A percentile compares a stretch with the other conserved stretches of the same genome.
phyloP scores from a whole-genome alignment of 2,888 invertebrate genomes.

The Drosophila mettleri region DNA sequence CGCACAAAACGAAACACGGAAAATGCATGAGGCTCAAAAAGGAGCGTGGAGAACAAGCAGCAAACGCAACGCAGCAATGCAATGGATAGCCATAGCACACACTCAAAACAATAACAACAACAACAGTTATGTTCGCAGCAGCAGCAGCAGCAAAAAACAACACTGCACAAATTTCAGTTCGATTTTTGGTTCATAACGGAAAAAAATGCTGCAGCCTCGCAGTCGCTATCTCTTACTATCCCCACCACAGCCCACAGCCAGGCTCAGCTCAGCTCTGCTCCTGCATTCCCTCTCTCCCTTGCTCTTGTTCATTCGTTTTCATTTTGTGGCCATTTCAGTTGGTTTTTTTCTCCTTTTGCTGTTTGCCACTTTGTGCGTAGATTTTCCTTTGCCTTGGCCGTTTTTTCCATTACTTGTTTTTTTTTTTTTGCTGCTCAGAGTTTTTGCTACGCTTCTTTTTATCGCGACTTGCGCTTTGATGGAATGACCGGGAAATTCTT shows the following conservation, averaged over 20 bases:
- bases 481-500: constrained; percentile 48
- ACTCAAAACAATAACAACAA: constrained; percentile 23
- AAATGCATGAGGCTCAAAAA: constrained; percentile 74
- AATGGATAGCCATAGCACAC: constrained; percentile 45
- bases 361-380: constrained; percentile 77
- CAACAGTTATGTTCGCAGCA: constrained; percentile 10
- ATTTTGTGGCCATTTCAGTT: constrained; percentile 37
- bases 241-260: constrained; percentile 3
- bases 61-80: constrained; percentile 33
- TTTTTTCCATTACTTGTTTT: constrained; percentile 17
- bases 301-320: constrained; percentile 12
- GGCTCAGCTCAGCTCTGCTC: background rate
- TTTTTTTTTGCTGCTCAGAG: background rate
- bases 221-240: constrained; percentile 36
- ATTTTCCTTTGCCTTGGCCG: constrained; percentile 51
- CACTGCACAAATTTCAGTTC: constrained; percentile 71
- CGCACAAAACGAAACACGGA: constrained; percentile 81
- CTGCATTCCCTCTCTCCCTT: background rate
- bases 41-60: constrained; percentile 34
- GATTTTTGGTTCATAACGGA: constrained; percentile 71
- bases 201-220: constrained; percentile 54
- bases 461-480: constrained; percentile 57
- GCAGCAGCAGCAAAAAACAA: constrained; percentile 34
- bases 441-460: constrained; percentile 35
- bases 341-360: constrained; percentile 19